Evolutionary conservation across 35 echinoderm and acorn worm genomes (phyloP), one percentile per base, ranked within the genome.

Genomic region (Chiridota heheva): DNA sequence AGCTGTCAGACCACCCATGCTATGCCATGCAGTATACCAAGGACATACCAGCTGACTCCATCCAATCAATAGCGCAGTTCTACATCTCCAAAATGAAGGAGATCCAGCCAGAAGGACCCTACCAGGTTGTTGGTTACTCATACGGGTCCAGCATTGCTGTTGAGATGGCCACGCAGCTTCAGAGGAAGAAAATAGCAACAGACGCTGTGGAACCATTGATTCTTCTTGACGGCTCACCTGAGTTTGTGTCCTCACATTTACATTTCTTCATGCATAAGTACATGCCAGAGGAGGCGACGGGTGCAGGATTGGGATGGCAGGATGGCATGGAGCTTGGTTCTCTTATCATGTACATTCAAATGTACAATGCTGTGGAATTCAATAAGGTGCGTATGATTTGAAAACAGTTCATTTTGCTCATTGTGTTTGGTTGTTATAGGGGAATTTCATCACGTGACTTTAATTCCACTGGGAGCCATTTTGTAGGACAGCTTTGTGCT

Each of bases 161-260:
- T 35, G 91, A 95, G 36, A 89, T 89, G 72, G 73, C 72, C 4
- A 16, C 86, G 17, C 80, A 82, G 17, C 49, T 89, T 7, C 44
- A 86, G 44, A 36, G 17, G 28, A 17, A 36, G 31, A 24, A 60
- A 30, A 60, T 41, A 22, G 25, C 40, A 12, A 44, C 35, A n/a
- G 13, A 49, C 40, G 34, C 69, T 10, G 86, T 69, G 3, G 15
- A 27, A 31, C 77, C 83, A 55, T 47, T 92, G 25, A 69, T 87
- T 17, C 66, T 88, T 0, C 56, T 95, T n/a, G 91, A 95, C 76
- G 91, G 86, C 35, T 76, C 91, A 45, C 91, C 86, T 2, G 60
- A 70, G 2, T 95, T 60, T 58, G 41, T 95, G 1, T 69, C 90
- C 16, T 72, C 72, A 13, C 90, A 92, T n/a, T 68, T 74, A 2